Evolutionary conservation across 1,140 invertebrate genomes (phyloP), one percentile per base, ranked within the genome.

Genomic region (Nasonia longicornis): DNA sequence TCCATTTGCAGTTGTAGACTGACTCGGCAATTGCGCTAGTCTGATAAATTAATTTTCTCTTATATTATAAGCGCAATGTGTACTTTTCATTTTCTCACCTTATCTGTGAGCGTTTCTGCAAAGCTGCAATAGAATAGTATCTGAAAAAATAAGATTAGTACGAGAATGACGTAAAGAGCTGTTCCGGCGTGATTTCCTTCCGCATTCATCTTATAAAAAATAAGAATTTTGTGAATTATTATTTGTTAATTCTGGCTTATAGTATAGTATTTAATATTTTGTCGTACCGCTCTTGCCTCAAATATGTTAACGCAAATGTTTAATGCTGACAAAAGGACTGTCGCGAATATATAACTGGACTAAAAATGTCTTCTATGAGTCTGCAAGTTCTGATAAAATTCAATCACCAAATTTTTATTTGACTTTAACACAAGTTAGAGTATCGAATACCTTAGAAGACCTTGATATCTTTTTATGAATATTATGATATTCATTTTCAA

Each of bases 301-400:
- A 71, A 35, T 16, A 42, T n/a, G 16, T 71, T 71, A n/a, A 71
- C 69, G 8, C 69, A 71, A 14, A 71, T 71, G 35, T 71, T 71
- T 11, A 71, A 11, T 1, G 31, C 20, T 2, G 69, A 31, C 2
- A 38, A 2, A 2, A 71, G 20, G 0, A 71, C 69, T 14, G 69
- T n/a, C 7, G 20, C 26, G 26, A 2, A 1, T 42, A 29, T 35
- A 71, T 42, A 12, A 71, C 35, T 20, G 69, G 69, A 38, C 69
- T 71, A 20, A 38, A 71, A 16, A 71, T n/a, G 20, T 71, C 35
- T n/a, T 71, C 35, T 20, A 71, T 71, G 12, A 42, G 14, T 10
- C 16, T 31, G 35, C 69, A 71, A 42, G 42, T 11, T 31, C 69
- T 71, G 38, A 38, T 38, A 38, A 38, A 38, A 38, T 38, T 38